Base-by-base conservation (phyloP, 2,888 invertebrate genomes). In the Erynnis tages region DNA sequence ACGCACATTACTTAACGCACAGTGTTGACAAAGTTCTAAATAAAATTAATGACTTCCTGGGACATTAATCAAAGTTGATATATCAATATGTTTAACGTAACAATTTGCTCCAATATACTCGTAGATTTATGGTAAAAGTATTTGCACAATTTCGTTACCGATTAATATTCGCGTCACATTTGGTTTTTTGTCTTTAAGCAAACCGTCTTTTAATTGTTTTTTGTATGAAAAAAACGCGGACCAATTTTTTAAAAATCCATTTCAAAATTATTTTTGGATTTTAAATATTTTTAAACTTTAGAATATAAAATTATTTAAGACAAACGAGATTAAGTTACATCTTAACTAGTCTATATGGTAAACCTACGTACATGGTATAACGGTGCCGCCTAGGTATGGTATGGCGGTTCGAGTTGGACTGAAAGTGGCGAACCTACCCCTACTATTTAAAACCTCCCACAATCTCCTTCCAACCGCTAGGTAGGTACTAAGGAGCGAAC, bases 381-480 rank as follows among this genome's bases (percentile, higher is more conserved):
- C 56, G 56, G 30, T 54, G 38, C 44, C 65, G 69, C 61, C 58
- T 61, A 58, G 62, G 66, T 67, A 60, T 55, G 56, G 61, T 60
- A 60, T 74, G 72, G 72, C 69, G 61, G 79, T 69, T 68, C 60
- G 61, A 55, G 55, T 63, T 66, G 62, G 56, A 83, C 81, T 83
- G 73, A 75, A 65, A 63, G 56, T 54, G 54, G 55, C 17, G 43
- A 59, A 71, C 53, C 58, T 56, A 71, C 69, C 76, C 73, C 70
- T 69, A 70, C 73, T 71, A 65, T 83, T 74, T 80, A 79, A 79
- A 71, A 76, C 55, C 61, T 62, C 58, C 62, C 61, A 57, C 61
- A 56, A 59, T 65, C 74, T 68, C 68, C 79, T 76, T 54, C 72
- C 76, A 73, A 54, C 54, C 34, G 23, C 47, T 41, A 53, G 43